Percentiles rank a stretch among this genome's conserved stretches.
Evolutionary conservation across 2,113 vertebrate genomes (phyloP).

Genomic region (Colaptes auratus): DNA sequence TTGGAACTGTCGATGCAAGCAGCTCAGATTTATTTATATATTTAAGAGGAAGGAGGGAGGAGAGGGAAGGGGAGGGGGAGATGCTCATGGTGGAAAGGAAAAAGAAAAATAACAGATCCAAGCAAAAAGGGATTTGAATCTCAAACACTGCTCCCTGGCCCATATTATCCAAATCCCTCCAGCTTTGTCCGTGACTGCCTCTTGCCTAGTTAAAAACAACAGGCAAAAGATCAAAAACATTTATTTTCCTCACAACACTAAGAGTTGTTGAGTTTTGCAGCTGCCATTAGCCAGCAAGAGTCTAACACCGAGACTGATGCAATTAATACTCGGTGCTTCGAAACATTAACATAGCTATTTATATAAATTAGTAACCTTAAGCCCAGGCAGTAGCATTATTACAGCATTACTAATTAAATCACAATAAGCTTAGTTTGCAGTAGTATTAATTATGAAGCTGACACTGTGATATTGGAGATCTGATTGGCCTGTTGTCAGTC

Average conservation of each 20-base stretch:
- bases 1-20: conserved; percentile 74
- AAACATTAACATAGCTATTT: conserved; percentile 69
- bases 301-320: conserved; percentile 40
- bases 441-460: conserved; percentile 69
- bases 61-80: conserved; percentile 34
- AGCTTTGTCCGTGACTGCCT: conserved; percentile 40
- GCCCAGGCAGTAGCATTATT: conserved; percentile 62
- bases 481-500: conserved; percentile 56
- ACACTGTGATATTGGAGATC: conserved; percentile 54
- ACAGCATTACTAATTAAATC: conserved; percentile 72
- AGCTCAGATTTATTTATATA: conserved; percentile 75
- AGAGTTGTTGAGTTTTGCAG: conserved; percentile 47
- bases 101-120: conserved; percentile 61
- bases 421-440: conserved; percentile 69
- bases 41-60: conserved; percentile 54
- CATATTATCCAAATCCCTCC: conserved; percentile 65
- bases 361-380: conserved; percentile 73
- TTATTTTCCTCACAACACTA: neutral
- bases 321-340: conserved; percentile 70
- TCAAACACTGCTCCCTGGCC: conserved; percentile 59
- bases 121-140: conserved; percentile 68
- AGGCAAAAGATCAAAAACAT: conserved; percentile 51
- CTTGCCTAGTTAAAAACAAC: conserved; percentile 64
- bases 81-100: neutral
- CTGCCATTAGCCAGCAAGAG: conserved; percentile 42